phyloP scores from a whole-genome alignment of 2,113 vertebrate species.

The Rattus rattus region DNA sequence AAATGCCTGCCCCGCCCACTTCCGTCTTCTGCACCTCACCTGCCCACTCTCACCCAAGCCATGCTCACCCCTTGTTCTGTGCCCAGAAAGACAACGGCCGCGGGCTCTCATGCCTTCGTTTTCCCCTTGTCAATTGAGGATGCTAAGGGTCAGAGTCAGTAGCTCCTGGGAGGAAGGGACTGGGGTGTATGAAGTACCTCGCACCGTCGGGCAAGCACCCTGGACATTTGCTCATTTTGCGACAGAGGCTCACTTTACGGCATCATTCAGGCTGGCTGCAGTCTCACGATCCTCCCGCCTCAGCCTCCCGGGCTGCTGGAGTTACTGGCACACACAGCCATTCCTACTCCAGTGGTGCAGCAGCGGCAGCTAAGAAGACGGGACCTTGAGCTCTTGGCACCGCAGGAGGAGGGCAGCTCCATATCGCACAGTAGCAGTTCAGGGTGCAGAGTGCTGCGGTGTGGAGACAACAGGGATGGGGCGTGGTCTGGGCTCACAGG shows the following conservation, averaged over 20 bases:
- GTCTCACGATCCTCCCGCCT: background rate
- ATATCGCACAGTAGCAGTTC: background rate
- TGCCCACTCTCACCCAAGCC: background rate
- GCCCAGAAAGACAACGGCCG: background rate
- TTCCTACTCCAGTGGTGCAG: background rate
- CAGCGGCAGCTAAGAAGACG: too few relatives aligned
- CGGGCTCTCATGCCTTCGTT: background rate
- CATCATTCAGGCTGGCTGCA: background rate
- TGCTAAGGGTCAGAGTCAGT: rapidly evolving
- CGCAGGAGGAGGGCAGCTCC: background rate
- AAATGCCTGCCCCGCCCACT: background rate
- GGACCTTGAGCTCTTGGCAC: background rate
- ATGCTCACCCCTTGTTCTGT: background rate
- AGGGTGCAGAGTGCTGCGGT: background rate
- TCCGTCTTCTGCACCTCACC: background rate
- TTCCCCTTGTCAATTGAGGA: background rate
- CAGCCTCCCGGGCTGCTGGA: background rate
- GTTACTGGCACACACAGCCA: background rate
- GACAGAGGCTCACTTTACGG: background rate
- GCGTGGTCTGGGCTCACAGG: background rate
- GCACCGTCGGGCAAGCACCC: rapidly evolving
- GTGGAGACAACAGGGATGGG: background rate
- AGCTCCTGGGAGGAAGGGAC: rapidly evolving
- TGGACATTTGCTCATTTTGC: background rate
- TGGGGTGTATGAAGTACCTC: rapidly evolving